Percentiles rank a stretch among this genome's conserved stretches.
Conservation (phyloP, 1,140 invertebrate species). For the Drosophila ercepeae region DNA sequence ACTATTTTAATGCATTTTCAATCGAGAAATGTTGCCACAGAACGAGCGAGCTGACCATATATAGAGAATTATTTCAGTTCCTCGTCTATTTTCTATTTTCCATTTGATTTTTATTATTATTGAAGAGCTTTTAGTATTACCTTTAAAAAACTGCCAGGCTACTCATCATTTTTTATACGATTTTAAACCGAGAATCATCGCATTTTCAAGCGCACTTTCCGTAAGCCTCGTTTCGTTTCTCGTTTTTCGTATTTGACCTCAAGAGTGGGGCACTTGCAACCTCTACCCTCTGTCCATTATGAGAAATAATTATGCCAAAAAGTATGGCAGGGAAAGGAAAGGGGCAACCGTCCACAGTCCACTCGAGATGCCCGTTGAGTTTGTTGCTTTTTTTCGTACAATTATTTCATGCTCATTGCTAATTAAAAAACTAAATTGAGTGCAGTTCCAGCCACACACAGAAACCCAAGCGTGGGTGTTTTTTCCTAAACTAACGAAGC, state of each 20-base stretch:
- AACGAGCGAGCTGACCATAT: constrained; percentile 25
- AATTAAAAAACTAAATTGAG: constrained; percentile 82
- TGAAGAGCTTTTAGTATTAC: constrained; percentile 39
- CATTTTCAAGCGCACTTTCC: constrained; percentile 2
- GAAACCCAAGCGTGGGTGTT: not conserved
- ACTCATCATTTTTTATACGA: not conserved
- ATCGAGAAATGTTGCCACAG: constrained; percentile 29
- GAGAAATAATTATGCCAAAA: constrained; percentile 75
- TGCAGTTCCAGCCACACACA: constrained; percentile 34
- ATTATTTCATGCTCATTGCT: constrained; percentile 79
- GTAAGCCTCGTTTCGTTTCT: constrained; percentile 9
- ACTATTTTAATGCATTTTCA: constrained; percentile 41
- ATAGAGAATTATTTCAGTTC: constrained; percentile 23
- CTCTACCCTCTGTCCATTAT: constrained; percentile 52
- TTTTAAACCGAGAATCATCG: constrained; percentile 6
- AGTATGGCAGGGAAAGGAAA: constrained; percentile 19
- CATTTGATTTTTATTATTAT: constrained; percentile 19
- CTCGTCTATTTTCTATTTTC: constrained; percentile 11
- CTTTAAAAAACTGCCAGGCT: not conserved
- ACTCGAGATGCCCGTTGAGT: constrained; percentile 69
- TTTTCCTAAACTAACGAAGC: not conserved
- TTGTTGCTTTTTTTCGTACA: constrained; percentile 71
- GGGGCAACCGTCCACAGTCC: no score
- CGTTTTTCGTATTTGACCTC: constrained; percentile 44
- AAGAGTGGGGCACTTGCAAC: constrained; percentile 29